A percentile compares a stretch with the other conserved stretches of the same genome.
Evolutionary conservation across 1,140 invertebrate species (phyloP).

Genomic region (Heliconius himera): DNA sequence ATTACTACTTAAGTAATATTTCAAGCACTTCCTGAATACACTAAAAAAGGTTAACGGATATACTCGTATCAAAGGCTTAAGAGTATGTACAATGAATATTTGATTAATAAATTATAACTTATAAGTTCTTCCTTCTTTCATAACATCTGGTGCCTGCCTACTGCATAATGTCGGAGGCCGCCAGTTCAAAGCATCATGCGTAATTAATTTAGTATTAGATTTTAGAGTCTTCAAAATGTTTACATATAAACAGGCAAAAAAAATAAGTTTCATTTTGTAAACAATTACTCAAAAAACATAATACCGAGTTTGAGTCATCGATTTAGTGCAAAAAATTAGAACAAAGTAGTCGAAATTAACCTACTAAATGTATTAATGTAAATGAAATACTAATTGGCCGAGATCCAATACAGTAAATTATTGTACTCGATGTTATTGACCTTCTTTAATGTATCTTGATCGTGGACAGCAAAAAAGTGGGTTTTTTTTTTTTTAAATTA

Average conservation of each 20-base stretch:
- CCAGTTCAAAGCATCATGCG: neutral
- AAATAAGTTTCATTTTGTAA: neutral
- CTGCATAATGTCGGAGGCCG: too few species aligned
- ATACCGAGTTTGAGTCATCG: neutral
- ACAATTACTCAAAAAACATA: neutral
- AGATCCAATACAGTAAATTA: conserved; percentile 22
- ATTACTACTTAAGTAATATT: neutral
- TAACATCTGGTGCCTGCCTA: neutral
- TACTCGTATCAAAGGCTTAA: neutral
- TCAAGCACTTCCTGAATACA: neutral
- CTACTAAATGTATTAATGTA: neutral
- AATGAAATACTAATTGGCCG: conserved; percentile 27
- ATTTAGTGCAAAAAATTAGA: neutral
- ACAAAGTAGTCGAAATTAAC: neutral
- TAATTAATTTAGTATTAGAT: neutral
- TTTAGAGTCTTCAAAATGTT: too few species aligned
- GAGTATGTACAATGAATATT: too few species aligned
- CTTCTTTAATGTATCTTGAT: neutral
- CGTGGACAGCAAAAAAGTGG: neutral
- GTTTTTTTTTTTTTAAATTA: too few species aligned
- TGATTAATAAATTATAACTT: neutral
- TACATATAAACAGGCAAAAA: too few species aligned
- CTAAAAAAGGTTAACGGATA: neutral
- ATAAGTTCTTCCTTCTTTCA: neutral
- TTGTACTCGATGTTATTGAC: conserved; percentile 22